Evolutionary conservation across 2,113 vertebrate species (phyloP), one percentile per base, ranked within the genome.

Genomic region (Syngnathus floridae): DNA sequence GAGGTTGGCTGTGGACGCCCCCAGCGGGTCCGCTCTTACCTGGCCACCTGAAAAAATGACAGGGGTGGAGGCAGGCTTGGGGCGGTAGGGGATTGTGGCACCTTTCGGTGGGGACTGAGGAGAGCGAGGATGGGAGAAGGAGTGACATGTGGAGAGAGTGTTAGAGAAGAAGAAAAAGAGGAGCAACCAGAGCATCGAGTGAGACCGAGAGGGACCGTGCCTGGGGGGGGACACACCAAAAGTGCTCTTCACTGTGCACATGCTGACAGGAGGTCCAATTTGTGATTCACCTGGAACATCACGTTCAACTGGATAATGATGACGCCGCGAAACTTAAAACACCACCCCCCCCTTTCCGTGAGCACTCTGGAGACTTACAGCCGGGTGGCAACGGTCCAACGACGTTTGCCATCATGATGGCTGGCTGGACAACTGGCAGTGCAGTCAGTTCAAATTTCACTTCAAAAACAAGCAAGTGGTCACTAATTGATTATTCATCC

Each of bases 11-110:
- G 95, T 95, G 91, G 95, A 96, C 91, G 96, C 95, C 90, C 94
- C 94, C 93, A 98, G 95, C 85, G 95, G 95, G 91, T 98, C 96
- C 90, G 96, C 95, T 95, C 95, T 97, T 96, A 98, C 95, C 95
- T 98, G 96, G 94, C 96, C 96, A 95, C 96, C 96, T 96, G 96
- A 97, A 95, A 98, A 98, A 95, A 98, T 97, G 95, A 98, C 94
- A 92, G 96, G 96, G 95, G 95, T 97, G 94, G 95, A 97, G 95
- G 95, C 96, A 93, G 96, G 95, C 96, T 97, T 97, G 94, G 95
- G 96, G 92, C 95, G 94, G 92, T 97, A 98, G 91, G 96, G 96
- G 87, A 98, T 98, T 91, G 95, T 96, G 93, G 95, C 95, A 97
- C 94, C 94, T 98, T 98, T 98, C 90, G 95, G 96, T 96, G 96